Conservation (phyloP, 2,888 invertebrate genomes). For the Athalia rosae region DNA sequence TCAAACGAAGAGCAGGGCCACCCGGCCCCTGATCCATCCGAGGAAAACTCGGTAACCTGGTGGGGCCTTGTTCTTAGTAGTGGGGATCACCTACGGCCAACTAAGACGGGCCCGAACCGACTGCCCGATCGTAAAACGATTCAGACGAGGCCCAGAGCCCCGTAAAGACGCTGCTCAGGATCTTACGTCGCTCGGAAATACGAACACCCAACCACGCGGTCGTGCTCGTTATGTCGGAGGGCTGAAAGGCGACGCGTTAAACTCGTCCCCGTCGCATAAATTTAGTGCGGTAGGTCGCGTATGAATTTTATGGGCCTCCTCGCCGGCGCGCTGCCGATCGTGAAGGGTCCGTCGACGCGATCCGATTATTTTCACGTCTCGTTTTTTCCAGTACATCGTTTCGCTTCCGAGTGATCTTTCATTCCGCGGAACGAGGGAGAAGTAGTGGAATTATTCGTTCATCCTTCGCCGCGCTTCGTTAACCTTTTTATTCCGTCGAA, state of each 20-base stretch:
- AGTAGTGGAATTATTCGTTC: no score
- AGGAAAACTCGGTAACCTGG: background rate
- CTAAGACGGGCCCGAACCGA: constrained; percentile 53
- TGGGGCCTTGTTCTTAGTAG: background rate
- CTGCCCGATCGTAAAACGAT: constrained; percentile 50
- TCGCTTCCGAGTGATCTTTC: no score
- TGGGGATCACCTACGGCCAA: constrained; percentile 37
- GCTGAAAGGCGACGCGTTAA: no score
- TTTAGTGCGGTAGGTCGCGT: constrained; percentile 36
- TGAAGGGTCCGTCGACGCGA: no score
- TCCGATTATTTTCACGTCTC: no score
- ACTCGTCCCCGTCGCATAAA: background rate
- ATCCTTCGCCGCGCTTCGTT: no score
- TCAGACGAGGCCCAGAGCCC: constrained; percentile 30
- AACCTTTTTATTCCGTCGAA: background rate
- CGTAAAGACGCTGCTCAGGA: background rate
- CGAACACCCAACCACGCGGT: constrained; percentile 27
- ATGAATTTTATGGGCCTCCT: background rate
- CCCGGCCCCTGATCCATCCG: background rate
- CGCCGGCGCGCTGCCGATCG: background rate
- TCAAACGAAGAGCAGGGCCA: constrained; percentile 20
- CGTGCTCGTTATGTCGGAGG: background rate
- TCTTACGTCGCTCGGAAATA: constrained; percentile 16
- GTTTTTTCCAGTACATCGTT: no score
- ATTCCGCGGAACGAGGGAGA: no score